Evolutionary conservation across 2,888 invertebrate genomes (phyloP), one percentile per base, ranked within the genome.

Genomic region (Sycophila texana): DNA sequence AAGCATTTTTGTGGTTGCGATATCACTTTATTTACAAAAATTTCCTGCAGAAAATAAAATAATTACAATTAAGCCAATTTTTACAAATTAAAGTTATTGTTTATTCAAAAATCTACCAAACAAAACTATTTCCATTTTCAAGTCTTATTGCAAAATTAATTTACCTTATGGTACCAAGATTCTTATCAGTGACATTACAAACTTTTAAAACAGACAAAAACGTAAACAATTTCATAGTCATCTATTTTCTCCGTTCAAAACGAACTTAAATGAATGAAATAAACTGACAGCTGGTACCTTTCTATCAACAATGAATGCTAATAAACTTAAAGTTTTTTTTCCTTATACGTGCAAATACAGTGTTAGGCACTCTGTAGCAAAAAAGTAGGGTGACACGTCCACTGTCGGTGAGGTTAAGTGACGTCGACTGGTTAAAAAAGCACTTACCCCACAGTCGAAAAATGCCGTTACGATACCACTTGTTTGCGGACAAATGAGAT

Each of bases 1-100:
- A 91, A 96, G 92, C 95, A 96, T 95, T 86, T 76, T 83, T 18
- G 49, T 47, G 61, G 60, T 61, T 57, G 13, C 51, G 79, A 20
- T 70, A 26, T 22, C 22, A 61, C 20, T 60, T 70, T 74, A 58
- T 30, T 63, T 74, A 65, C 47, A 70, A 70, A 76, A 79, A 61
- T 18, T 67, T 12, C 72, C 81, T 82, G 58, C 4, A 73, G 7
- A 76, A 63, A 49, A 76, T 61, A 74, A n/a, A 47, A 67, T 47
- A 20, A 61, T 18, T 26, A 39, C 20, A 30, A 63, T 68, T 66
- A 60, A 1, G 55, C 47, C 22, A 20, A 3, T 16, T 14, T 66
- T 71, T 22, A 12, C 22, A 13, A 1, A 13, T 39, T 20, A 10
- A 58, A 58, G 20, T 18, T 12, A 58, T 16, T 14, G 4, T 14